Evolutionary conservation across 2,888 invertebrate species (phyloP).

Genomic region (Tenthredo distinguenda): DNA sequence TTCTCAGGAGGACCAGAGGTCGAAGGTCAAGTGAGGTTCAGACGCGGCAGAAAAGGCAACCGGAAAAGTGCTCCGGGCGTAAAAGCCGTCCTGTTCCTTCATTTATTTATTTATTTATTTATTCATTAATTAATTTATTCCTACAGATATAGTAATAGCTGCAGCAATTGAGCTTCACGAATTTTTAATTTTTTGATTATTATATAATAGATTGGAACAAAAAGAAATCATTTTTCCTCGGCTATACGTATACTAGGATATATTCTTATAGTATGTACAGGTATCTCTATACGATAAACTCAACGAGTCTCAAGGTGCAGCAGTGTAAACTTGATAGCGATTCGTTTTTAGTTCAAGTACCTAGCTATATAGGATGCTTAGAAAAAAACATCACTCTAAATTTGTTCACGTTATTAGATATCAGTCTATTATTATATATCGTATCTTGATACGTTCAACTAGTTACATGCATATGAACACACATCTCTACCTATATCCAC

Average conservation of each 20-base stretch:
- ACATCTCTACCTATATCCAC: no score
- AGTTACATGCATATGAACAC: no score
- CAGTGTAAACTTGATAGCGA: not conserved
- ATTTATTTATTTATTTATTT: not conserved
- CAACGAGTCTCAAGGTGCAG: not conserved
- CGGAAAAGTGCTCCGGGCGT: not conserved
- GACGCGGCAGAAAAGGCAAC: not conserved
- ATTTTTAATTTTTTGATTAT: not conserved
- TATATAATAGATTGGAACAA: not conserved
- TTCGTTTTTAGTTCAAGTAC: not conserved
- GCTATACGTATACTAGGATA: not conserved
- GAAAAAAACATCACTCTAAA: not conserved
- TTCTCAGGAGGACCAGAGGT: not conserved
- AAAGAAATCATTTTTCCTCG: not conserved
- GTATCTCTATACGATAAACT: not conserved
- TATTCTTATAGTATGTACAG: not conserved
- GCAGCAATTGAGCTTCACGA: not conserved
- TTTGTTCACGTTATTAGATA: not conserved
- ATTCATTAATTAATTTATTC: not conserved
- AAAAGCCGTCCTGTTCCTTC: not conserved
- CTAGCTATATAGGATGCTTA: not conserved
- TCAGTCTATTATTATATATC: not conserved
- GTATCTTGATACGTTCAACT: not conserved
- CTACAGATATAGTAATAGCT: not conserved
- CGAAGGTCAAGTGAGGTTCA: slow-evolving; percentile 34